phyloP scores from a whole-genome alignment of 2,113 vertebrate species.

The Antechinus stuartii region DNA sequence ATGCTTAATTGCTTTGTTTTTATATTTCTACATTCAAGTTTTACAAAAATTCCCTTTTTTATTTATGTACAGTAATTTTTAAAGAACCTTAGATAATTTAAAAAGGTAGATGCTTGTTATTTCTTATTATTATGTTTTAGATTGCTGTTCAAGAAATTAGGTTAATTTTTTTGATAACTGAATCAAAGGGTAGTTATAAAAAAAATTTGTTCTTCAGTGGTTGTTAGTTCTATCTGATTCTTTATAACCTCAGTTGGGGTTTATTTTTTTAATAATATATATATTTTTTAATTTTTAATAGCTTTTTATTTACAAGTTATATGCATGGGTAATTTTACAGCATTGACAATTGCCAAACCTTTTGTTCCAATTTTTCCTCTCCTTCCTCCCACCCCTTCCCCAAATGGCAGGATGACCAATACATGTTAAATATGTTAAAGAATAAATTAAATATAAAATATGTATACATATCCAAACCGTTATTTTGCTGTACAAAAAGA shows the following conservation, averaged over 20 bases:
- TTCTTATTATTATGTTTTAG: background rate
- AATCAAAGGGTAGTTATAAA: background rate
- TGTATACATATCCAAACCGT: too few relatives aligned
- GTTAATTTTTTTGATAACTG: background rate
- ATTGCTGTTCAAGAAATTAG: background rate
- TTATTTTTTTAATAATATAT: too few relatives aligned
- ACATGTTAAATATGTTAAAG: too few relatives aligned
- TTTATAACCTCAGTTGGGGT: background rate
- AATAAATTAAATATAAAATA: too few relatives aligned
- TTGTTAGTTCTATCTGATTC: background rate
- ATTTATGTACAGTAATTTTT: background rate
- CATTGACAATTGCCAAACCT: too few relatives aligned
- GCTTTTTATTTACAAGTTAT: too few relatives aligned
- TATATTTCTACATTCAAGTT: background rate
- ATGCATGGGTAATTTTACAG: too few relatives aligned
- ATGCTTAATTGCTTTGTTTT: background rate
- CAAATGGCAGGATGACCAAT: too few relatives aligned
- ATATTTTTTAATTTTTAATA: too few relatives aligned
- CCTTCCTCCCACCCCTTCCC: too few relatives aligned
- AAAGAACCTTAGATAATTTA: background rate
- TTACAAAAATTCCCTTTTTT: background rate
- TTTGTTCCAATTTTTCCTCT: too few relatives aligned
- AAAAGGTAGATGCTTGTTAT: background rate
- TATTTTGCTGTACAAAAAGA: too few relatives aligned
- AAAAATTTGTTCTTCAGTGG: background rate